phyloP scores from a whole-genome alignment of 2,888 invertebrate species.

The Dryadula phaetusa region DNA sequence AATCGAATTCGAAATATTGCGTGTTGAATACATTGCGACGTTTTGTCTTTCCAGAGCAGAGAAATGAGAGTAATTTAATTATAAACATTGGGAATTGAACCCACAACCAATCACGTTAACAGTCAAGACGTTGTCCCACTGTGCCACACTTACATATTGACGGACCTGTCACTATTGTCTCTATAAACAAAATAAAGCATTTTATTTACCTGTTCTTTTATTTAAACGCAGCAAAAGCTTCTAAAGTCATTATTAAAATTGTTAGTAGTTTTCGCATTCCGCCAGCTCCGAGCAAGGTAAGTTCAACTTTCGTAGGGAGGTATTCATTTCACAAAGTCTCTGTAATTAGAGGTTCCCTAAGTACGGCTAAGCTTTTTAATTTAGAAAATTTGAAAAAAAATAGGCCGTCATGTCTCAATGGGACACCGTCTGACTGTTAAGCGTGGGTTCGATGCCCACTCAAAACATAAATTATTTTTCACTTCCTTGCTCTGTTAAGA shows the following conservation, averaged over 20 bases:
- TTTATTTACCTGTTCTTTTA: neutral
- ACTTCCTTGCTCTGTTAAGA: no score
- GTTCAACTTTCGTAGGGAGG: neutral
- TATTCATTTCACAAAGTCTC: neutral
- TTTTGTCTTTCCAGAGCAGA: no score
- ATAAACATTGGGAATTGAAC: no score
- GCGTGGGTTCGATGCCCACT: no score
- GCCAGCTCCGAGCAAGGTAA: neutral
- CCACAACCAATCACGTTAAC: no score
- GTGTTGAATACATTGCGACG: no score
- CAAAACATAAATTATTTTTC: no score
- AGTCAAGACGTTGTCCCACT: no score
- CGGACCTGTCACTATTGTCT: neutral
- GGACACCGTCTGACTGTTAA: no score
- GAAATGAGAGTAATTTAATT: no score
- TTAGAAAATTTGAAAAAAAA: neutral
- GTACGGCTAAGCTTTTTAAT: neutral
- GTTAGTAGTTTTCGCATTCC: neutral
- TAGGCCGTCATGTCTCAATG: neutral
- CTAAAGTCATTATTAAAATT: neutral
- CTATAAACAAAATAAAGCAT: neutral
- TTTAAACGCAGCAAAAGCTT: neutral
- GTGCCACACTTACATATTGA: no score
- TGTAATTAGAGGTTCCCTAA: neutral
- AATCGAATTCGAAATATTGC: no score